Percentiles rank a stretch among this genome's conserved stretches.
Evolutionary conservation across 2,797 vertebrate genomes (phyloP).

Genomic region (Mormyrus proboscirostris): DNA sequence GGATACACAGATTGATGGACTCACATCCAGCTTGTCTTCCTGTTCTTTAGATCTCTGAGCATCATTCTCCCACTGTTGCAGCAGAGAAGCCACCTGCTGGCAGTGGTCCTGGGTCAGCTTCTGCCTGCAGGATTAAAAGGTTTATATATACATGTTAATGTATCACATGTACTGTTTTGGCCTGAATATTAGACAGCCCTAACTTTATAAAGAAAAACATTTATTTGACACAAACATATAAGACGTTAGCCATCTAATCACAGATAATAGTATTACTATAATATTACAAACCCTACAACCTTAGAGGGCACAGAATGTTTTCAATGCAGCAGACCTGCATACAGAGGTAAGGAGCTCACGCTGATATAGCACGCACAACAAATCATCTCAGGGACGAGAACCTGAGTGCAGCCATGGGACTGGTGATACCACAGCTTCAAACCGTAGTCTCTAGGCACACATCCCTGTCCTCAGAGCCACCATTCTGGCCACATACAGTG

Average conservation of each 20-base stretch:
- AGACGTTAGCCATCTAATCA: neutral
- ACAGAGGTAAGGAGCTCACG: neutral
- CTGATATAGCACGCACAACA: no score
- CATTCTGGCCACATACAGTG: neutral
- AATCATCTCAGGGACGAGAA: no score
- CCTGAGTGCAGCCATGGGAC: no score
- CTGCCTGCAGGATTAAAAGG: constrained; percentile 58
- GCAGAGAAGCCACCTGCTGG: constrained; percentile 72
- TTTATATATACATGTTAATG: neutral
- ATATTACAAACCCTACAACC: no score
- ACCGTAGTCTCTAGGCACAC: neutral
- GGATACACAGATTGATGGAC: constrained; percentile 41
- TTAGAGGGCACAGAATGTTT: no score
- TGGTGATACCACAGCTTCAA: neutral
- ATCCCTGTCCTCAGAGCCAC: neutral
- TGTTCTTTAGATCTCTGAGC: constrained; percentile 76
- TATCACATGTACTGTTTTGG: neutral
- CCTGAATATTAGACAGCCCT: neutral
- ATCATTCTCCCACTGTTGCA: constrained; percentile 85
- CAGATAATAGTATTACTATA: neutral
- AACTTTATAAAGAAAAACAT: neutral
- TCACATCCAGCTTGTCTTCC: constrained; percentile 78
- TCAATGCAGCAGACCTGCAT: neutral
- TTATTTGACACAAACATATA: neutral
- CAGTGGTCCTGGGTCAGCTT: constrained; percentile 81